These are phyloP conservation scores for Acinonyx jubatus DNA, from an alignment of 2,113 vertebrate genomes.

Conservation along the genomic window DNA sequence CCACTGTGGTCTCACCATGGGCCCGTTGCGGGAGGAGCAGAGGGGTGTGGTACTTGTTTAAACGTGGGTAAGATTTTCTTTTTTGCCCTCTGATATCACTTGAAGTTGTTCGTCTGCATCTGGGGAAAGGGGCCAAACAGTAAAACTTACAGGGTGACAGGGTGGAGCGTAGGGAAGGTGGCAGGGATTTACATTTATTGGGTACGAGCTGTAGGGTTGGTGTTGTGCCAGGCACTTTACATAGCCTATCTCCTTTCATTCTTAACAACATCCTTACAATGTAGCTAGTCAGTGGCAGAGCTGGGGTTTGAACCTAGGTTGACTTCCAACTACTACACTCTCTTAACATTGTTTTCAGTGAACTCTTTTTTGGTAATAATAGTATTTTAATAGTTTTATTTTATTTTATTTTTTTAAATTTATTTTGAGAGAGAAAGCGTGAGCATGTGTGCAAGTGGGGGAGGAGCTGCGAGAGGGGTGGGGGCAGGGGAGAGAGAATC, in stretches of 20 bases:
- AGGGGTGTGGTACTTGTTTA: conserved; percentile 24
- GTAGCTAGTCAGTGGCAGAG: not conserved
- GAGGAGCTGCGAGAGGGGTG: no score
- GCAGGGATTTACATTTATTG: not conserved
- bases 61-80: conserved; percentile 60
- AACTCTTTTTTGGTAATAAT: conserved; percentile 43
- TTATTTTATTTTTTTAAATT: no score
- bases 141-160: not conserved
- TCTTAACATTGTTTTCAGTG: conserved; percentile 39
- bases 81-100: not conserved
- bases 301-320: not conserved
- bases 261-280: not conserved
- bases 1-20: not conserved
- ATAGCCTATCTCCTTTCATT: not conserved
- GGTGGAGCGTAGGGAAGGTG: not conserved
- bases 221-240: not conserved
- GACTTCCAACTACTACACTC: conserved; percentile 10
- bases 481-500: no score
- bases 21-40: not conserved
- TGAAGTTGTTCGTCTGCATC: not conserved
- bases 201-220: not conserved
- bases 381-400: conserved; percentile 32
- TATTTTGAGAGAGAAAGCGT: no score
- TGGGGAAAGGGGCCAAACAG: not conserved
- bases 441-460: no score